Base-by-base conservation (phyloP, 2,888 invertebrate species). In the Ferrisia virgata region DNA sequence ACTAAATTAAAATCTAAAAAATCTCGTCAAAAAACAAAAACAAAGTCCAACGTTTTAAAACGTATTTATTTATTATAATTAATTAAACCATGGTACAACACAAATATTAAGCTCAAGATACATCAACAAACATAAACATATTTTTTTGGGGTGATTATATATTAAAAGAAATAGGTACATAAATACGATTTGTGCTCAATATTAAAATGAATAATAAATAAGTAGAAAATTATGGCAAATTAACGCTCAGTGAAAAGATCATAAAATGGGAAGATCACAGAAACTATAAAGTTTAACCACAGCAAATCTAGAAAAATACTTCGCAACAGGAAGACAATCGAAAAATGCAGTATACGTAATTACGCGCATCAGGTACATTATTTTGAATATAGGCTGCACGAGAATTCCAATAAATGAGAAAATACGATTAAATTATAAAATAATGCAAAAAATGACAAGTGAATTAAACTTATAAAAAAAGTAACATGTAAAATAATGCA, bases 301-400 rank as follows among this genome's bases (percentile, higher is more conserved):
- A 33, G 36, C 1, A 76, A 18, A 18, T 76, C 72, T 76, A 18
- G 69, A n/a, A 15, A 22, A 76, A 76, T 76, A 18, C 33, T 28
- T 36, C 36, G 18, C 72, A 76, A 76, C 18, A 76, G 72, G 72
- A 76, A 76, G 72, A 76, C 72, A 36, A 36, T 76, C 64, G 15
- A 64, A 13, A 64, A 28, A 64, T 15, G 64, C 64, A 64, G 15
- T 64, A 53, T 53, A 22, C 43, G 6, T 15, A 4, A n/a, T 43
- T 11, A n/a, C n/a, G 5, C 47, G 47, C 18, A 47, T n/a, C 47
- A 47, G 64, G 64, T 64, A 64, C 28, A 0, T 64, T 64, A n/a
- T 64, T 58, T 28, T 15, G 13, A 22, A 53, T 53, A 6, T n/a
- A 22, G 8, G 53, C 13, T 28, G 18, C 28, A 28, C 13, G 31